These are phyloP conservation scores for Martes martes DNA, from an alignment of 2,113 vertebrate genomes.

Conservation along the genomic window DNA sequence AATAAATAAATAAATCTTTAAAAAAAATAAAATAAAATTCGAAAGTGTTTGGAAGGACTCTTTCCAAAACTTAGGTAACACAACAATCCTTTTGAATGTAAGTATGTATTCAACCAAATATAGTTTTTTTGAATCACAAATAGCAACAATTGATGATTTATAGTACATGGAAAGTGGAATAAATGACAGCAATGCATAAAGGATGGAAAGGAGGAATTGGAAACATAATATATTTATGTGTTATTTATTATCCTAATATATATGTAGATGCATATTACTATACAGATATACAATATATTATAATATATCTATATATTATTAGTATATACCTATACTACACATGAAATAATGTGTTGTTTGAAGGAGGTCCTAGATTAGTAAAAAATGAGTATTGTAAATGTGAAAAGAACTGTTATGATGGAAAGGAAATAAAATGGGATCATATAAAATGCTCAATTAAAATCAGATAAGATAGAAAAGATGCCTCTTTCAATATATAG, in stretches of 20 bases:
- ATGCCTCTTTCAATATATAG: background rate
- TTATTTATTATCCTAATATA: background rate
- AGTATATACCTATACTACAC: background rate
- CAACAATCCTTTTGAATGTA: background rate
- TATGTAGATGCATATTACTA: background rate
- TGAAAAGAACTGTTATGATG: background rate
- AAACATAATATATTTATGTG: background rate
- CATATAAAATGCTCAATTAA: background rate
- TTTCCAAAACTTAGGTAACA: background rate
- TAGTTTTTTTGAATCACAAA: background rate
- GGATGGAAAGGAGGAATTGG: rapidly evolving
- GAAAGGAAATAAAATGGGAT: background rate
- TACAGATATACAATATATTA: background rate
- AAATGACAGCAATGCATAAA: background rate
- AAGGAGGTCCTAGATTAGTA: background rate
- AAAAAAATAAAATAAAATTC: background rate
- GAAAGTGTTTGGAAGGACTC: background rate
- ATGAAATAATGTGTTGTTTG: background rate
- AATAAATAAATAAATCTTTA: too few relatives aligned
- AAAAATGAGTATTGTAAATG: background rate
- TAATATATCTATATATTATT: background rate
- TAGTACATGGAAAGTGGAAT: background rate
- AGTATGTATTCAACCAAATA: background rate
- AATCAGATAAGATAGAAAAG: background rate
- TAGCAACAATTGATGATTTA: background rate